Evolutionary conservation across 2,113 vertebrate species (phyloP), one percentile per base, ranked within the genome.

Genomic region (Labeo rohita): DNA sequence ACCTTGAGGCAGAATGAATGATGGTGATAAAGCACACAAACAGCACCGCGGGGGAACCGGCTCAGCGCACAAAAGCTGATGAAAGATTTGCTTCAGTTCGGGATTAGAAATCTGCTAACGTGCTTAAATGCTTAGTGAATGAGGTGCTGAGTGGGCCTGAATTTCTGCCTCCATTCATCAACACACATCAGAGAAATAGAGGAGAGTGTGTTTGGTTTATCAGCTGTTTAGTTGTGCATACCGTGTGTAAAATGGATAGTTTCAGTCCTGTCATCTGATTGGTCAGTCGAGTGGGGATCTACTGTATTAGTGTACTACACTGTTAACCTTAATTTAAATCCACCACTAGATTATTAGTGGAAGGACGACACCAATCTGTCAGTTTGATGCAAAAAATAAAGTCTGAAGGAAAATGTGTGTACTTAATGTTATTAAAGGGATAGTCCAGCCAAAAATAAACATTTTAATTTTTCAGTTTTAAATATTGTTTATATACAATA

Each of bases 41-140:
- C 72, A 74, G 36, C 6, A 11, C 72, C n/a, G 6, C 72, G 10
- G 39, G 68, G 68, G 68, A 72, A 72, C 68, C 9, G 18, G 15
- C 43, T 43, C 68, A 49, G 45, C 2, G n/a, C 45, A 49, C 72
- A 75, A 49, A 75, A 75, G 45, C 43, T 16, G 39, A 80, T 43
- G 54, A 80, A 39, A 61, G 76, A 79, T n/a, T 59, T 8, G 59
- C 59, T 49, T 47, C n/a, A 49, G 39, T 80, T 80, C 36, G 4
- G 39, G 78, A 47, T 80, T 80, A 65, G 11, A 45, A 80, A 80
- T 63, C 77, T 80, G 77, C 54, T 80, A 80, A 61, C 39, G 28
- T 47, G 79, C 79, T 81, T 49, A 63, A 80, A 63, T 63, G 78
- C 52, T 61, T 21, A 63, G 77, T 23, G 54, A 63, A 59, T 11